These are phyloP conservation scores for Macaria notata DNA, from an alignment of 2,888 invertebrate species.

Conservation along the genomic window DNA sequence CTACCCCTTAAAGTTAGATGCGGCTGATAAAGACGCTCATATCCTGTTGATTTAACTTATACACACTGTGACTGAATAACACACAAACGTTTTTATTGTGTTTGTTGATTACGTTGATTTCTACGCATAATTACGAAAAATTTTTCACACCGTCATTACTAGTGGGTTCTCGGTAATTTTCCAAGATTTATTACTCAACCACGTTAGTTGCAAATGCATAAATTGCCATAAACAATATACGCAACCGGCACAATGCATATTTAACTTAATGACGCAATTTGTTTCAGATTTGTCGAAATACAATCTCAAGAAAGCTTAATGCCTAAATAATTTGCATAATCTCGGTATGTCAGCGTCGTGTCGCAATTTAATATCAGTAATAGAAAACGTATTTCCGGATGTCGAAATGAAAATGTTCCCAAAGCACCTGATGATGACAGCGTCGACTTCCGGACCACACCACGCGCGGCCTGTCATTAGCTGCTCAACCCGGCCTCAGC, in stretches of 20 bases:
- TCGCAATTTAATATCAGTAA: conserved; percentile 47
- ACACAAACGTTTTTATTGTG: conserved; percentile 21
- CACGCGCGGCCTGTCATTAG: conserved; percentile 55
- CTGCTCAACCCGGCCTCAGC: conserved; percentile 47
- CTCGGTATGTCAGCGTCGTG: conserved; percentile 35
- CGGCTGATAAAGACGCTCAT: conserved; percentile 34
- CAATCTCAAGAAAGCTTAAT: conserved; percentile 23
- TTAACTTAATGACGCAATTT: conserved; percentile 13
- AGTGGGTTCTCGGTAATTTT: conserved; percentile 19
- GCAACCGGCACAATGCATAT: neutral
- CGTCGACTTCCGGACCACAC: conserved; percentile 76
- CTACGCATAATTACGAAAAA: conserved; percentile 30
- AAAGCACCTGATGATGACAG: conserved; percentile 62
- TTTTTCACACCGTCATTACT: conserved; percentile 25
- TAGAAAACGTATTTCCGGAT: conserved; percentile 52
- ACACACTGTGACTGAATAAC: conserved; percentile 17
- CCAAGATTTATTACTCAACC: conserved; percentile 13
- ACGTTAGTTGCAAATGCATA: neutral
- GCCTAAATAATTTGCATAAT: conserved; percentile 35
- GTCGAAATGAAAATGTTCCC: conserved; percentile 58
- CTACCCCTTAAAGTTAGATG: conserved; percentile 40
- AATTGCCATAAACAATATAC: neutral
- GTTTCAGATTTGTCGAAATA: conserved; percentile 15
- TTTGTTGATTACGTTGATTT: conserved; percentile 9
- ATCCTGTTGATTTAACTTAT: conserved; percentile 38